These are phyloP conservation scores for Steromphala cineraria DNA, from an alignment of 2,888 invertebrate genomes.

Conservation along the genomic window DNA sequence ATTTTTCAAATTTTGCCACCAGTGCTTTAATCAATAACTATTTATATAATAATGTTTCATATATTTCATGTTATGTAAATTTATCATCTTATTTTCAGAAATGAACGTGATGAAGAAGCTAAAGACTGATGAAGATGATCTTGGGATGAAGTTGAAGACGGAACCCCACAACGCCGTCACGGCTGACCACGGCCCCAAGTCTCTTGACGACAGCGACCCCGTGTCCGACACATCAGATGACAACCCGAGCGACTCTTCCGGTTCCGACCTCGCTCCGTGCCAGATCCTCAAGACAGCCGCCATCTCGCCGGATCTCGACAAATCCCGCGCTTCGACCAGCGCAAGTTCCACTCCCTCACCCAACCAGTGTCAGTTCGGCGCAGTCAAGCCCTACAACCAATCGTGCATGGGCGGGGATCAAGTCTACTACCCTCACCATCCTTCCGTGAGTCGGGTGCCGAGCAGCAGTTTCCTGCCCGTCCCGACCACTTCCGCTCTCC, in stretches of 20 bases:
- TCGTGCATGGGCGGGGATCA: constrained; percentile 59
- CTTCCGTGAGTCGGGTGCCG: constrained; percentile 51
- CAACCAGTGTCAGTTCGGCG: constrained; percentile 60
- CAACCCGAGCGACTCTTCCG: constrained; percentile 44
- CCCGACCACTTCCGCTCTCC: constrained; percentile 48
- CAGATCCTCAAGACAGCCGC: constrained; percentile 39
- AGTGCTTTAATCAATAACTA: too few species aligned
- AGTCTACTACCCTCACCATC: constrained; percentile 68
- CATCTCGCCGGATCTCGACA: constrained; percentile 14
- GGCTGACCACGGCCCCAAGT: neutral
- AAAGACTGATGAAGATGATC: constrained; percentile 18
- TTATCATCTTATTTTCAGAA: neutral
- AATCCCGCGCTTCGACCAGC: constrained; percentile 18
- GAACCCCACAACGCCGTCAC: constrained; percentile 3
- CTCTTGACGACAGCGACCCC: constrained; percentile 48
- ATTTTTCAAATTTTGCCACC: too few species aligned
- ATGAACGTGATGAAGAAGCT: constrained; percentile 15
- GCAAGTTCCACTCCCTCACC: constrained; percentile 32
- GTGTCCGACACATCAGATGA: constrained; percentile 46
- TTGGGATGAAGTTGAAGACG: constrained; percentile 29
- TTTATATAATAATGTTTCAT: too few species aligned
- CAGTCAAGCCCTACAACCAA: constrained; percentile 48
- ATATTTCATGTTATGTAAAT: neutral
- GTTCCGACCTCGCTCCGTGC: constrained; percentile 49
- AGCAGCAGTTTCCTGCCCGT: constrained; percentile 60